These are phyloP conservation scores for Catharus bicknelli DNA, from an alignment of 2,113 vertebrate genomes.

Conservation along the genomic window DNA sequence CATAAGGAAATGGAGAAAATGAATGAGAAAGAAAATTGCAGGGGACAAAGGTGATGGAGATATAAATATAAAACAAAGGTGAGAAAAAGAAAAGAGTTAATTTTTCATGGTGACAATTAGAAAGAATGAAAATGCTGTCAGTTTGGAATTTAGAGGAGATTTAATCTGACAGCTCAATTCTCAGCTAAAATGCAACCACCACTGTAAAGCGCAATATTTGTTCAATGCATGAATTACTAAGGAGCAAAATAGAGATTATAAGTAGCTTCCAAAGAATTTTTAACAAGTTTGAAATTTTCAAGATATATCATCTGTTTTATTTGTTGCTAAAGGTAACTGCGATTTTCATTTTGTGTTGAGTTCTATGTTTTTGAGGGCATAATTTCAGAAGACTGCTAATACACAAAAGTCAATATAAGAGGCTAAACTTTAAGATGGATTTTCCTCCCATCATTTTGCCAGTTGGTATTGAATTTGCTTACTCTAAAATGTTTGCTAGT, in stretches of 20 bases:
- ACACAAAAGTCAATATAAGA: not conserved
- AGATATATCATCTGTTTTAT: not conserved
- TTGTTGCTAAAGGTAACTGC: not conserved
- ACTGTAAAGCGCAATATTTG: not conserved
- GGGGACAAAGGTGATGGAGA: not conserved
- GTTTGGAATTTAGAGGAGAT: not conserved
- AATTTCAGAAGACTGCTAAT: not conserved
- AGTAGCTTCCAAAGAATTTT: not conserved
- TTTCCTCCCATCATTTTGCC: not conserved
- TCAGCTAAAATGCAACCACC: not conserved
- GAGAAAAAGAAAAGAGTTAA: not conserved
- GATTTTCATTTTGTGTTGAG: not conserved
- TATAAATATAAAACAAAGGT: not conserved
- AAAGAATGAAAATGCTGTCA: conserved; percentile 1
- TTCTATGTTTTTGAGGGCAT: not conserved
- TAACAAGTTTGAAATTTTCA: not conserved
- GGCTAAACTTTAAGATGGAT: not conserved
- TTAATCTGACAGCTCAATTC: not conserved
- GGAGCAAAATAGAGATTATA: not conserved
- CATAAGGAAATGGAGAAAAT: conserved; percentile 3
- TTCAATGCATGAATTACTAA: not conserved
- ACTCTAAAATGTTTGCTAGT: not conserved
- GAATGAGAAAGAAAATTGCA: not conserved
- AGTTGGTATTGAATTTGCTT: not conserved
- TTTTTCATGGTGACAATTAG: conserved; percentile 8